These are phyloP conservation scores for Echinometra lucunter DNA, from an alignment of 53 echinoderm and acorn worm genomes.

Conservation along the genomic window DNA sequence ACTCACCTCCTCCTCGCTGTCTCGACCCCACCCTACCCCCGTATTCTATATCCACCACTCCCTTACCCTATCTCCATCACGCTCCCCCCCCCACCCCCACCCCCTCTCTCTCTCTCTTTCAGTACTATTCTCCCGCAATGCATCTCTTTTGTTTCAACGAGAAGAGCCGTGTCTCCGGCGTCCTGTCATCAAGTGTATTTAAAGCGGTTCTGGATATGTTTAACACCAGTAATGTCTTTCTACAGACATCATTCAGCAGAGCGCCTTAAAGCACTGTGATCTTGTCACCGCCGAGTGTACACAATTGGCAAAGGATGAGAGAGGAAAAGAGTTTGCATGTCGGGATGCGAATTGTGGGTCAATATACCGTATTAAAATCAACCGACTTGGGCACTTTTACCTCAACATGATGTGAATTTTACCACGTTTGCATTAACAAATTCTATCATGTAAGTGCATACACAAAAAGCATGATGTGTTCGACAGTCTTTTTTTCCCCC, in stretches of 20 bases:
- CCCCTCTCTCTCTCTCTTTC: background rate
- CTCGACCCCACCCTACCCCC: background rate
- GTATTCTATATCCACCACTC: background rate
- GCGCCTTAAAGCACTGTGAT: constrained; percentile 41
- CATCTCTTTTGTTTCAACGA: constrained; percentile 8
- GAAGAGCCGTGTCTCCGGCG: constrained; percentile 36
- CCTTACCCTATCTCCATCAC: background rate
- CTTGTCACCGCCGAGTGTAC: constrained; percentile 4
- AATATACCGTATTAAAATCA: constrained; percentile 16
- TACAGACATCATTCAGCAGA: constrained; percentile 13
- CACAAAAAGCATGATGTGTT: background rate
- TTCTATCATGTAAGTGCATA: background rate
- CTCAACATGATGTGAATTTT: background rate
- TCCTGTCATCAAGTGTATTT: constrained; percentile 58
- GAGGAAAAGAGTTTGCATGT: background rate
- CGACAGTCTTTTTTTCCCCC: background rate
- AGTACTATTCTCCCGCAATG: background rate
- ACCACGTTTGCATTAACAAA: background rate
- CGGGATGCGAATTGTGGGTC: constrained; percentile 13
- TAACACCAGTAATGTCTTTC: constrained; percentile 15
- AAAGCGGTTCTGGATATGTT: constrained; percentile 60
- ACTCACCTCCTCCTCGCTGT: background rate
- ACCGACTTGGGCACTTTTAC: background rate
- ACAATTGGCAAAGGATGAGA: background rate
- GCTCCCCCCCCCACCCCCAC: background rate